These are phyloP conservation scores for Festucalex cinctus DNA, from an alignment of 2,113 vertebrate species.

Conservation along the genomic window DNA sequence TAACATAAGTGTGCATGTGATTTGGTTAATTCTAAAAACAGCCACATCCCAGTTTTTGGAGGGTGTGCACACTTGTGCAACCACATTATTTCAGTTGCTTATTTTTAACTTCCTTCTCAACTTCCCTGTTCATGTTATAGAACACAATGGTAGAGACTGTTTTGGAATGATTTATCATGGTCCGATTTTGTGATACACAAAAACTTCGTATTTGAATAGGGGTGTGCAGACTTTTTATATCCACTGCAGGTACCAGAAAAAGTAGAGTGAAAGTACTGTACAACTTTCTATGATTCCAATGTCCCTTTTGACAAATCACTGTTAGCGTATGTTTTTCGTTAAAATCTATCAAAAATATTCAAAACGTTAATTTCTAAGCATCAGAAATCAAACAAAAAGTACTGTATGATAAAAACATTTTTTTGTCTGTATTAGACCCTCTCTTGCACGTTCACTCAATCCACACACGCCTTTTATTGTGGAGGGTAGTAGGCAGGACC, in stretches of 20 bases:
- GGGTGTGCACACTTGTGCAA: not conserved
- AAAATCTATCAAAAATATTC: not conserved
- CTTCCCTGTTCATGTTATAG: no score
- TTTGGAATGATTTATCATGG: not conserved
- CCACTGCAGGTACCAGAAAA: not conserved
- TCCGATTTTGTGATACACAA: not conserved
- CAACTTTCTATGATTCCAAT: no score
- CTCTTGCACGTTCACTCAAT: slow-evolving; percentile 5
- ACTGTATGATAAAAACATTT: not conserved
- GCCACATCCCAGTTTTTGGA: not conserved
- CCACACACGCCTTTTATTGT: slow-evolving; percentile 42
- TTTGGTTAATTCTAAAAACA: not conserved
- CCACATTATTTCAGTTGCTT: not conserved
- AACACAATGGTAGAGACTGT: not conserved
- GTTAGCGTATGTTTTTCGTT: no score
- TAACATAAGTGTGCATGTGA: not conserved
- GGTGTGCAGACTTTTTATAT: not conserved
- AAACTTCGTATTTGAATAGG: not conserved
- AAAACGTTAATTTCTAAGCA: not conserved
- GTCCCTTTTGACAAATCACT: no score
- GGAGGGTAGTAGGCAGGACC: slow-evolving; percentile 61
- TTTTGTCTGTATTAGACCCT: not conserved
- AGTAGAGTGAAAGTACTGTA: not conserved
- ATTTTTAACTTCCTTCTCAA: not conserved
- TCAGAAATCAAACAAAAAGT: not conserved